phyloP scores from a whole-genome alignment of 2,888 invertebrate species.

The Pteria penguin region DNA sequence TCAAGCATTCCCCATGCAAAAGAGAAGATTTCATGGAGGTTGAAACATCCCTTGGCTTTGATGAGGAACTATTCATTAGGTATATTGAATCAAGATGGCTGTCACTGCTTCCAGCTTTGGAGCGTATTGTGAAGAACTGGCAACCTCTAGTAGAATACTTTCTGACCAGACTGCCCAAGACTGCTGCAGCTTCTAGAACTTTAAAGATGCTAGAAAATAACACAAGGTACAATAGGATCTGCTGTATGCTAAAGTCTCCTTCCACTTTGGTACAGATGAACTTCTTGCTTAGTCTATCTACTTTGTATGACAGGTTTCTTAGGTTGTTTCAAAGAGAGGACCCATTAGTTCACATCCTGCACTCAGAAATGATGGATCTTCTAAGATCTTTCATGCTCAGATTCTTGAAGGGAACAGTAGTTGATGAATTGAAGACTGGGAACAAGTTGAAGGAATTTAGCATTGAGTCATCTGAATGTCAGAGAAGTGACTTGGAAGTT shows the following conservation, averaged over 20 bases:
- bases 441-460: slow-evolving; percentile 27
- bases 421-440: slow-evolving; percentile 27
- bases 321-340: slow-evolving; percentile 26
- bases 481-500: slow-evolving; percentile 35
- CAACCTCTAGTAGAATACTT: slow-evolving; percentile 24
- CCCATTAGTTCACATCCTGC: slow-evolving; percentile 22
- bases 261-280: background rate
- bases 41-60: slow-evolving; percentile 23
- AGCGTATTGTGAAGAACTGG: slow-evolving; percentile 12
- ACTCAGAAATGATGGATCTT: slow-evolving; percentile 7
- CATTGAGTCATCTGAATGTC: slow-evolving; percentile 31
- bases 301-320: slow-evolving; percentile 31
- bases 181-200: slow-evolving; percentile 30
- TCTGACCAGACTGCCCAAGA: slow-evolving; percentile 11
- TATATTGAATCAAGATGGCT: slow-evolving; percentile 42
- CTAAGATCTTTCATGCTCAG: slow-evolving; percentile 1
- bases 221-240: slow-evolving; percentile 37
- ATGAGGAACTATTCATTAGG: slow-evolving; percentile 31
- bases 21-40: slow-evolving; percentile 23
- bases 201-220: slow-evolving; percentile 34
- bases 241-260: slow-evolving; percentile 41
- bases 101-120: slow-evolving; percentile 22
- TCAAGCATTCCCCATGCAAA: slow-evolving; percentile 28
- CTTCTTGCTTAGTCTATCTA: slow-evolving; percentile 10
- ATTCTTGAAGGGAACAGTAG: slow-evolving; percentile 36